phyloP scores from a whole-genome alignment of 2,113 vertebrate genomes.

The Pygoscelis antarcticus region DNA sequence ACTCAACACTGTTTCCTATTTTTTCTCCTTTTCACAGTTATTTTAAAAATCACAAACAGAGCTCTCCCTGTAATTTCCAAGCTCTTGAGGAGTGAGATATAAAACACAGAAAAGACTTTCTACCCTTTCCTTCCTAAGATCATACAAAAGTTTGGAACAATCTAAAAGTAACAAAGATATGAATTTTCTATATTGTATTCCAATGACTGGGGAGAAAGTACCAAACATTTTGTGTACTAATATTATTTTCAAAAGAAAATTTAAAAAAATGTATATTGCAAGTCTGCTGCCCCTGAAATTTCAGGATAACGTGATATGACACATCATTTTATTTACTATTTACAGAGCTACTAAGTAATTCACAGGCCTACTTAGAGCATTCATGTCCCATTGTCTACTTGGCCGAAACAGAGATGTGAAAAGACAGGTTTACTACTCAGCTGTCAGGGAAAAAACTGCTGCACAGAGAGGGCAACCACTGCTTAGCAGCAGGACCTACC shows the following conservation, averaged over 20 bases:
- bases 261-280: not conserved
- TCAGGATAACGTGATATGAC: not conserved
- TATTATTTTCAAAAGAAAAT: not conserved
- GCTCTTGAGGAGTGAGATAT: not conserved
- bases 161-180: not conserved
- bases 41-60: not conserved
- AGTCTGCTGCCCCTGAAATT: not conserved
- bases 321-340: not conserved
- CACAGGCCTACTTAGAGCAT: not conserved
- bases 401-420: not conserved
- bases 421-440: not conserved
- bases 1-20: not conserved
- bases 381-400: not conserved
- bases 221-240: not conserved
- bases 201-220: not conserved
- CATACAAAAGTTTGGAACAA: not conserved
- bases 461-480: not conserved
- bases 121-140: not conserved
- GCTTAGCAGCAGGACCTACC: not conserved
- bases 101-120: not conserved
- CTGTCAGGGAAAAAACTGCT: not conserved
- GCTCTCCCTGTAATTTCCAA: not conserved
- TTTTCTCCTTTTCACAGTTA: not conserved
- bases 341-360: not conserved
- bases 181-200: not conserved